Evolutionary conservation across 2,888 invertebrate species (phyloP), one percentile per base, ranked within the genome.

Genomic region (Iselma pallidipennis): DNA sequence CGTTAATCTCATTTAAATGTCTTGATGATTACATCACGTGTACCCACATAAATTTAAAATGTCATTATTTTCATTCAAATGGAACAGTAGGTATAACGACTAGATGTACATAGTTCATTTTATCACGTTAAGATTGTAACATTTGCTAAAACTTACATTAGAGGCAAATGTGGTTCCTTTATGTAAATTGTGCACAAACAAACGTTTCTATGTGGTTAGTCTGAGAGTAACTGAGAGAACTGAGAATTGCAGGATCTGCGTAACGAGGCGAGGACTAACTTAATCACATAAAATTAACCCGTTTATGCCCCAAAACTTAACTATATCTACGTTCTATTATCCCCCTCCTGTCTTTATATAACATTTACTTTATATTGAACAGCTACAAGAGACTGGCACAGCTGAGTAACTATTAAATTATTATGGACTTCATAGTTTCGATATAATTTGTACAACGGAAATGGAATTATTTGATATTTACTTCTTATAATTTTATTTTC

Each of bases 171-270:
- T 68, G 73, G 73, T 68, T 69, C 70, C 73, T 73, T 74, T 74
- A 75, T 75, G 75, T 71, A 75, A 75, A 75, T 75, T 66, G 70
- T 58, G 68, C 67, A 68, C 72, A 71, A 73, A 75, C 73, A 73
- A 71, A 68, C 69, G 72, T 45, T 21, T 45, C 64, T 61, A 62
- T 69, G 71, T 66, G 73, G 75, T 71, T 72, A 66, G 68, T 70
- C 68, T 66, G 67, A 70, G 63, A 66, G 71, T 72, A 74, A 70
- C 71, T 45, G 71, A 59, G 60, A 73, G 70, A 70, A 68, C 72
- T 74, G 71, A 66, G 69, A 71, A 73, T 69, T 71, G 70, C 69
- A 57, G 65, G 71, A 74, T 74, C 71, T 68, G 68, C 73, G 74
- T 75, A 74, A 73, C 73, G 73, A 74, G 72, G 62, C 71, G 71